Percentiles rank a stretch among this genome's conserved stretches.
phyloP scores from a whole-genome alignment of 2,888 invertebrate genomes.

The Eilema depressum region DNA sequence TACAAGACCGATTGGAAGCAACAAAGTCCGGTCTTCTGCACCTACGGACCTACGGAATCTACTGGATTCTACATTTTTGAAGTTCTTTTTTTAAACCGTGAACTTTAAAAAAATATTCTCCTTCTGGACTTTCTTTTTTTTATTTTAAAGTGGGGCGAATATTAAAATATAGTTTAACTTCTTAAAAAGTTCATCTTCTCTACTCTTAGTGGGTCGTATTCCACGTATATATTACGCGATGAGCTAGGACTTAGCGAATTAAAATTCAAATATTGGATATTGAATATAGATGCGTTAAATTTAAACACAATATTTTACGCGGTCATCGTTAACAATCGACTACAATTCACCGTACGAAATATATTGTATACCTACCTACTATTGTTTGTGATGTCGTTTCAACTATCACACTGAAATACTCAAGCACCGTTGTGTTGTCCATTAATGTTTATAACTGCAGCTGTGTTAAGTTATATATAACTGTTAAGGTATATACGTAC shows the following conservation, averaged over 20 bases:
- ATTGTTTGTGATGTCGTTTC: neutral
- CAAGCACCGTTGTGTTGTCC: neutral
- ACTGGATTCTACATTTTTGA: too few species aligned
- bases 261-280: neutral
- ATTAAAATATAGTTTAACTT: neutral
- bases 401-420: neutral
- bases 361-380: neutral
- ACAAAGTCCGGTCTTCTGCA: too few species aligned
- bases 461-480: too few species aligned
- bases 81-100: too few species aligned
- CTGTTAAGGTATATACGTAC: too few species aligned
- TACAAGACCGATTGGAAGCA: too few species aligned
- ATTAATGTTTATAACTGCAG: neutral
- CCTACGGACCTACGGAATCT: too few species aligned
- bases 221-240: neutral
- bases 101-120: too few species aligned
- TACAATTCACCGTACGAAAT: neutral
- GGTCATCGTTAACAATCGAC: neutral
- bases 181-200: neutral
- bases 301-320: slow-evolving; percentile 1
- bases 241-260: neutral
- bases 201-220: neutral
- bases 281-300: neutral
- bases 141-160: too few species aligned
- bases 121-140: too few species aligned